Evolutionary conservation across 2,797 vertebrate genomes (phyloP).

Genomic region (Xenopus petersii): DNA sequence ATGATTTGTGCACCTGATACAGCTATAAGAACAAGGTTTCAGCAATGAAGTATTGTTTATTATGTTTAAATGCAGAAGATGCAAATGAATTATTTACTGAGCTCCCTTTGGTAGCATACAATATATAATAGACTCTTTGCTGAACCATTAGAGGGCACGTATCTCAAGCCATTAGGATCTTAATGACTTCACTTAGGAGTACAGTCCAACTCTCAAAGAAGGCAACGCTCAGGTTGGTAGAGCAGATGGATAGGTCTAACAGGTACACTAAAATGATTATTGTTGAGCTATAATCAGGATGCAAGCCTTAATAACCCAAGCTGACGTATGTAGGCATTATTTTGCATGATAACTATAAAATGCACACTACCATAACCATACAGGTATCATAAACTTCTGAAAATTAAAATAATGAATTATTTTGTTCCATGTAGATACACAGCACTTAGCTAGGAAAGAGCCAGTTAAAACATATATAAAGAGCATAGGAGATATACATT

Average conservation of each 20-base stretch:
- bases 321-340: no score
- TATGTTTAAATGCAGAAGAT: slow-evolving; percentile 47
- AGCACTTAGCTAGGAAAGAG: no score
- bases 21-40: slow-evolving; percentile 47
- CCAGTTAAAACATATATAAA: no score
- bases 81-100: slow-evolving; percentile 60
- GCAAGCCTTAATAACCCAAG: no score
- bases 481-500: no score
- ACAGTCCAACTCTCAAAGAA: background rate
- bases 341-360: no score
- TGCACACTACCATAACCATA: no score
- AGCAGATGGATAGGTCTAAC: background rate
- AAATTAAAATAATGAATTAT: no score
- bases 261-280: no score
- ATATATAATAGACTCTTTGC: slow-evolving; percentile 23
- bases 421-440: no score
- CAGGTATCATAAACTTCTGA: no score
- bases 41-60: slow-evolving; percentile 43
- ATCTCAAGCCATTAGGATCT: slow-evolving; percentile 30
- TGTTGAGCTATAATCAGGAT: no score
- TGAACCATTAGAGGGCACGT: slow-evolving; percentile 32
- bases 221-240: background rate
- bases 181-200: slow-evolving; percentile 26
- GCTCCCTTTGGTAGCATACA: slow-evolving; percentile 14
- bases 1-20: slow-evolving; percentile 56